phyloP scores from a whole-genome alignment of 2,797 vertebrate species.

The Xyrichtys novacula region DNA sequence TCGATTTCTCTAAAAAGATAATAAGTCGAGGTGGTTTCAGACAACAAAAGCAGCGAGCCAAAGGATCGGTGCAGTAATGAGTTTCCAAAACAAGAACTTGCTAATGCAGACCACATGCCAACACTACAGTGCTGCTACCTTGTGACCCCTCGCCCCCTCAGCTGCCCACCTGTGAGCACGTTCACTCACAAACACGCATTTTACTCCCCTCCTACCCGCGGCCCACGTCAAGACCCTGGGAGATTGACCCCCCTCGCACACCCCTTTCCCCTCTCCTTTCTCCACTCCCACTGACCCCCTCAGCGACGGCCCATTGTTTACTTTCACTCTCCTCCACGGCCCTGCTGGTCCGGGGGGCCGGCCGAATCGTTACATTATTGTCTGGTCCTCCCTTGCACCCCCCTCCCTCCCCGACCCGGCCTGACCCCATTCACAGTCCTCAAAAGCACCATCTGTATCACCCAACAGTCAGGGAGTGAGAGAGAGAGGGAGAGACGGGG shows the following conservation, averaged over 20 bases:
- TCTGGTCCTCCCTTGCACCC: conserved; percentile 79
- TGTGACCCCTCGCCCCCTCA: conserved; percentile 58
- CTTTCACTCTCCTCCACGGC: conserved; percentile 84
- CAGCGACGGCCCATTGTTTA: conserved; percentile 83
- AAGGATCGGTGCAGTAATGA: conserved; percentile 45
- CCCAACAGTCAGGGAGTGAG: conserved; percentile 85
- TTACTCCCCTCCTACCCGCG: conserved; percentile 40
- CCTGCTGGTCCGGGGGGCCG: conserved; percentile 77
- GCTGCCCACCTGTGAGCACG: conserved; percentile 40
- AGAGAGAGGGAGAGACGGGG: conserved; percentile 71
- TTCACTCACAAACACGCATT: conserved; percentile 46
- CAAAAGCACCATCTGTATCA: conserved; percentile 90
- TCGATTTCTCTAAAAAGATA: neutral
- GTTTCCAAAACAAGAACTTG: conserved; percentile 56
- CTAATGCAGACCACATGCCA: conserved; percentile 71
- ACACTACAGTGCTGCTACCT: conserved; percentile 66
- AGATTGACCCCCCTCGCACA: conserved; percentile 59
- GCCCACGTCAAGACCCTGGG: conserved; percentile 72
- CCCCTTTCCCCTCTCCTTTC: conserved; percentile 59
- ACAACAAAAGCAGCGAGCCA: conserved; percentile 23
- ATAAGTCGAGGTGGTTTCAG: neutral
- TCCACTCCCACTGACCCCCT: conserved; percentile 78
- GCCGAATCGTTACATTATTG: conserved; percentile 86
- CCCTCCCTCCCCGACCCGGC: conserved; percentile 79
- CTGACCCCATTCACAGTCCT: conserved; percentile 86